Evolutionary conservation across 2,113 vertebrate genomes (phyloP).

Genomic region (Tretioscincus oriximinensis): DNA sequence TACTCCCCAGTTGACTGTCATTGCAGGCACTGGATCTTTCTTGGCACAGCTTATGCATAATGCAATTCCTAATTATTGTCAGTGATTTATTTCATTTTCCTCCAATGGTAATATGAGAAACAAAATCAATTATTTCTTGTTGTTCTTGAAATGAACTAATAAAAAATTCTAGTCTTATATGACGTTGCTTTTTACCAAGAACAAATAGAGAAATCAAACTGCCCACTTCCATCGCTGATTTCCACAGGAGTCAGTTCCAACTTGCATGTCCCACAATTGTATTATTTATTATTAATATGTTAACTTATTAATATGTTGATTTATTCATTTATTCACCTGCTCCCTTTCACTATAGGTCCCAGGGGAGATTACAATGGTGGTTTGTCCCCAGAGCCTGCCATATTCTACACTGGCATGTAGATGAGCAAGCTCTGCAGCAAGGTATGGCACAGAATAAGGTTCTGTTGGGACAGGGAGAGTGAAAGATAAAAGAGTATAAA

Average conservation of each 20-base stretch:
- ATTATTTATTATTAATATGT: no score
- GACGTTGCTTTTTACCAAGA: background rate
- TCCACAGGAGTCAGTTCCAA: background rate
- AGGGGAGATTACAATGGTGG: no score
- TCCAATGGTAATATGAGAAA: slow-evolving; percentile 16
- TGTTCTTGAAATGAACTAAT: slow-evolving; percentile 11
- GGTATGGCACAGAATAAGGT: no score
- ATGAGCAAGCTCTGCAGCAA: no score
- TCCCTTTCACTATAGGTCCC: no score
- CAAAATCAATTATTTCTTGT: slow-evolving; percentile 31
- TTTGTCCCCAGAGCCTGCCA: no score
- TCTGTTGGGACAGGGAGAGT: no score
- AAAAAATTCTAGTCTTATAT: background rate
- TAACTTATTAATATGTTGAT: no score
- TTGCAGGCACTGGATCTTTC: background rate
- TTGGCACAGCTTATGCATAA: background rate
- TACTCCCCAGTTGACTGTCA: slow-evolving; percentile 10
- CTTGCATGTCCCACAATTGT: no score
- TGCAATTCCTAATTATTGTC: slow-evolving; percentile 21
- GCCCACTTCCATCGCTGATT: background rate
- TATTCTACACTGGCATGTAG: no score
- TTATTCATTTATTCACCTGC: no score
- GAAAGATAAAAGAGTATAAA: no score
- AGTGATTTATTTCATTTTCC: slow-evolving; percentile 38
- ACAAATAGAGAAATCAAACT: background rate